Base-by-base conservation (phyloP, 1,140 invertebrate species). In the Drosophila insularis region DNA sequence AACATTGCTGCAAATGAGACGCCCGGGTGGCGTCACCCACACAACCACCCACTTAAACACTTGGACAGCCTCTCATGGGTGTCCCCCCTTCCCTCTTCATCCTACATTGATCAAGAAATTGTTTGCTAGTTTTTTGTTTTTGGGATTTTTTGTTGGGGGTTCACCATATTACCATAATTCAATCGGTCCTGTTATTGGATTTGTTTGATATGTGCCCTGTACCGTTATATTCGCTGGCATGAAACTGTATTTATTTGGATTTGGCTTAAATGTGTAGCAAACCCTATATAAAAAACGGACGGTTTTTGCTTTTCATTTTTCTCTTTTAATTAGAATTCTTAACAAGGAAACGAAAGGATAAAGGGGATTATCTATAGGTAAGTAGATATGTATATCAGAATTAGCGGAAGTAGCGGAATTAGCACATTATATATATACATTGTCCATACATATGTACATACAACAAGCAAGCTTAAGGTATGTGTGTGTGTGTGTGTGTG, bases 181-280 rank as follows among this genome's bases (percentile, higher is more conserved):
- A 81, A 91, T 91, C 67, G 90, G 90, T 91, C 90, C 90, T 32
- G 90, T 91, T 80, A 91, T 91, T 63, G 87, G 81, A 90, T 91
- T 91, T 43, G 90, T 90, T 74, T 89, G 74, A 76, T 91, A 91
- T 75, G 90, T 91, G 75, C 90, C 90, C 73, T 91, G 90, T 68
- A 91, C 82, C 74, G 90, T 91, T 78, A 91, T 91, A 69, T 80
- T 90, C 74, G 90, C 90, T 80, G 90, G 90, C 90, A 91, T 87
- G 77, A 90, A 91, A 90, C 86, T 91, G 87, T 81, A 78, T 70
- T 81, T 90, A 90, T 91, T 91, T 89, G 90, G 87, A 91, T 91
- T 90, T 91, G 90, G 90, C 81, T 91, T 91, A 73, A 91, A 85
- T 70, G 90, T 90, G 85, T 91, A 91, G 84, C 90, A 91, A 90